These are phyloP conservation scores for Ibidorhyncha struthersii DNA, from an alignment of 2,113 vertebrate species.

Conservation along the genomic window DNA sequence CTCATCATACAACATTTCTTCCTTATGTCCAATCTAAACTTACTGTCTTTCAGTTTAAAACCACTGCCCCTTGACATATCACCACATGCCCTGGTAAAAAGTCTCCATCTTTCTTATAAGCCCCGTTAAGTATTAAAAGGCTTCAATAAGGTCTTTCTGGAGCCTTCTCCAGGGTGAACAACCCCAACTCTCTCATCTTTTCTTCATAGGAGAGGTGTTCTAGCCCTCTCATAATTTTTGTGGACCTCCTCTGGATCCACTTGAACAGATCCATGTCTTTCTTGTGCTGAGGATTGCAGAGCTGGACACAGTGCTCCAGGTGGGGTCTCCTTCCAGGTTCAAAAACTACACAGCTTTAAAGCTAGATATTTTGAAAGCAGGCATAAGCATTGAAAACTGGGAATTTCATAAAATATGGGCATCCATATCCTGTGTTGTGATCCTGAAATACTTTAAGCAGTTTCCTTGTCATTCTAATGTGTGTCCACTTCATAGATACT, in stretches of 20 bases:
- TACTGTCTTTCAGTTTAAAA: not conserved
- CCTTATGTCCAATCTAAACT: not conserved
- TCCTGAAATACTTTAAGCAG: not conserved
- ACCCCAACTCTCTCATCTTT: not conserved
- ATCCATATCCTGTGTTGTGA: not conserved
- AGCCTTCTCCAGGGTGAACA: not conserved
- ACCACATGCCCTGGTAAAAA: not conserved
- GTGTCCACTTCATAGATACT: not conserved
- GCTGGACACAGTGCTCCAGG: not conserved
- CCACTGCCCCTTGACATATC: not conserved
- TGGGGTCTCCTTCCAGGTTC: not conserved
- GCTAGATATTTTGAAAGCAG: not conserved
- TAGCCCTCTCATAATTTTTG: not conserved
- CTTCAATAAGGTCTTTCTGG: fast-evolving
- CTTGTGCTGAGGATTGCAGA: not conserved
- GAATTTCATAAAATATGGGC: not conserved
- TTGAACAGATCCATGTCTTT: not conserved
- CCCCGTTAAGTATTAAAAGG: not conserved
- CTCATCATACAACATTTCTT: not conserved
- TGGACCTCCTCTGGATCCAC: not conserved
- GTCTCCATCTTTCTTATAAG: not conserved
- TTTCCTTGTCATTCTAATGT: not conserved
- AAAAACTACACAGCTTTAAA: not conserved
- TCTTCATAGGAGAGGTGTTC: not conserved
- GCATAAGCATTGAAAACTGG: not conserved